Evolutionary conservation across 92 coral and sea anemone genomes (phyloP).

Genomic region (Parazoanthus darwini): DNA sequence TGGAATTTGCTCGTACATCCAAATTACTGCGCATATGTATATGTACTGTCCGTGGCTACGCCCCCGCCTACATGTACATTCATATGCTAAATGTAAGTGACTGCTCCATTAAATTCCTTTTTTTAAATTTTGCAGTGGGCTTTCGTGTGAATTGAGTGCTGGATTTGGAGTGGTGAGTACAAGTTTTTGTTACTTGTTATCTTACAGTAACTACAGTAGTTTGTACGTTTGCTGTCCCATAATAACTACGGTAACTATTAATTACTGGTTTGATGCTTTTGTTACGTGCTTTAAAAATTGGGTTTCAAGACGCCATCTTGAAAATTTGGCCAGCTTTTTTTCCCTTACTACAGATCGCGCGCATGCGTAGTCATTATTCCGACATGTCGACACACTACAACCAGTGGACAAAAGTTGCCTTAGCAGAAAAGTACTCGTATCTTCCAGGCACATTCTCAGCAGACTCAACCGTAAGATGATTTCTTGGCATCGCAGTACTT

Average conservation of each 20-base stretch:
- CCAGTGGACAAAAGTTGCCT: too few species aligned
- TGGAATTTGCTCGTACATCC: background rate
- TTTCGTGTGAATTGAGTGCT: conserved; percentile 80
- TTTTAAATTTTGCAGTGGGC: conserved; percentile 64
- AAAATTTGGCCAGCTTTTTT: too few species aligned
- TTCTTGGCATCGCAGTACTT: background rate
- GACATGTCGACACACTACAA: too few species aligned
- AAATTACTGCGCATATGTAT: too few species aligned
- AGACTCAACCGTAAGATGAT: background rate
- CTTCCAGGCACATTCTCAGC: background rate
- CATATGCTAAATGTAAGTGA: too few species aligned
- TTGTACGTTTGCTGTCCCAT: background rate
- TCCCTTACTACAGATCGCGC: too few species aligned
- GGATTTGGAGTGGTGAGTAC: conserved; percentile 77
- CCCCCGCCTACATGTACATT: too few species aligned
- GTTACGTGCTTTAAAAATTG: too few species aligned
- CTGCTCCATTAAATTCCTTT: background rate
- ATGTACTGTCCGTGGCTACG: too few species aligned
- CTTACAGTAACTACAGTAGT: background rate
- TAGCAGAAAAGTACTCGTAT: background rate
- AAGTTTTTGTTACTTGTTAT: background rate
- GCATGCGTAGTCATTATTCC: too few species aligned
- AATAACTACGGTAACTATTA: too few species aligned
- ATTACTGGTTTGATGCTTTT: background rate
- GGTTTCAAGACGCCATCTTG: too few species aligned